Evolutionary conservation across 2,797 vertebrate species (phyloP), one percentile per base, ranked within the genome.

Genomic region (Rhyacichthys aspro): DNA sequence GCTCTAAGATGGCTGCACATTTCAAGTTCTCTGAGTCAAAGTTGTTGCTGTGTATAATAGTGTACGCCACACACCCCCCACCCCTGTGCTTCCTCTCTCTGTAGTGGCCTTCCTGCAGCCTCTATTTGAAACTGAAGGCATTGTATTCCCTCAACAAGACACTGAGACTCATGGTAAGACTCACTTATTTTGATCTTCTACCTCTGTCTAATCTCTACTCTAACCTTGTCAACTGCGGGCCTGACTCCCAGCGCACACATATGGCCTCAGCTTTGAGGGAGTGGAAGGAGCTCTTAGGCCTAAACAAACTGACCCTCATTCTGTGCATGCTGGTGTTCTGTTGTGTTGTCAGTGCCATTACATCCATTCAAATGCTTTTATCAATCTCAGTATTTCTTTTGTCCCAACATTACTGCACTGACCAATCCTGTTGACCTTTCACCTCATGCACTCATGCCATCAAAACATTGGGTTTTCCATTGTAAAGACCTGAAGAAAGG

Each of bases 61-160:
- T n/a, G n/a, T n/a, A n/a, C n/a, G 50, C 84, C 83, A 90, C 85
- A 79, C 82, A 79, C 82, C 45, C 76, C 82, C 83, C 79, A 71
- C 81, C 88, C 79, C 83, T 90, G 85, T 90, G 89, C 88, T 91
- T 88, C 89, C 86, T 90, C 85, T 91, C 86, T 89, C 88, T 90
- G 84, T 90, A 91, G 90, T 89, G 88, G 86, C 88, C 84, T 91
- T 89, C 88, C 90, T 90, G 88, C 90, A 90, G 86, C 90, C 90
- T 81, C 82, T 90, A 63, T 90, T 89, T 91, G 90, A 91, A 89
- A 86, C 85, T 86, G 90, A 91, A 90, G 90, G 85, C 86, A 89
- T 89, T 91, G 86, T 91, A 79, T 91, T 87, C 88, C 88, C 90
- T 86, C 78, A 88, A 72, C 88, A 89, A 89, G 90, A 91, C 84